Percentiles rank a stretch among this genome's conserved stretches.
These are phyloP conservation scores for Parazoanthus swiftii DNA, from an alignment of 92 coral and sea anemone genomes.

Conservation along the genomic window DNA sequence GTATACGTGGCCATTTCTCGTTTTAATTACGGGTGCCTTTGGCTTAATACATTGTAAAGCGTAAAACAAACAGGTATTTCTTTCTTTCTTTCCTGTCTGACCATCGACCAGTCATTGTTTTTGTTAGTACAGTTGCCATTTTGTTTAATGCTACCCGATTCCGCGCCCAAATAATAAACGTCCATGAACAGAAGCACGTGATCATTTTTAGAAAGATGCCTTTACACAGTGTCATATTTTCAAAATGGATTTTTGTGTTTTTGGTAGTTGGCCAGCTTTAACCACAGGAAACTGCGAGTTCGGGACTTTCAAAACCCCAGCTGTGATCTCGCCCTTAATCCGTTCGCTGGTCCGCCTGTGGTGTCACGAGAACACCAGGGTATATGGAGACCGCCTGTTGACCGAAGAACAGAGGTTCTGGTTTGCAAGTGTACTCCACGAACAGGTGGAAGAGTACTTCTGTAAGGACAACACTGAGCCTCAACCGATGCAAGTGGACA, in stretches of 20 bases:
- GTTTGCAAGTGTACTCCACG: constrained; percentile 83
- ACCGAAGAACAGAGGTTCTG: constrained; percentile 83
- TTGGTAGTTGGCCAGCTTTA: constrained; percentile 75
- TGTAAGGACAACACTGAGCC: constrained; percentile 64
- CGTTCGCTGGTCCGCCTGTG: constrained; percentile 91
- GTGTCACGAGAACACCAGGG: constrained; percentile 95
- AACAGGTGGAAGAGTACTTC: constrained; percentile 78
- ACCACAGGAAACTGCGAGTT: constrained; percentile 30
- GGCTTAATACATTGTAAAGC: too few species aligned
- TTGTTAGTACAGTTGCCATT: too few species aligned
- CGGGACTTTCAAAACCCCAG: constrained; percentile 73
- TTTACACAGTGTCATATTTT: too few species aligned
- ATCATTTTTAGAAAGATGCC: background rate
- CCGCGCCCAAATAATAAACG: too few species aligned
- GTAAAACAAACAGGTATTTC: too few species aligned
- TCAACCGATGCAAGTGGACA: constrained; percentile 26
- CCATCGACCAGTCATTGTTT: too few species aligned
- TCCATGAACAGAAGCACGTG: too few species aligned
- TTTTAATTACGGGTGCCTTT: too few species aligned
- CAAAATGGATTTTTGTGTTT: background rate
- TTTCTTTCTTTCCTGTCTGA: too few species aligned
- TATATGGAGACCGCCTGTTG: constrained; percentile 83
- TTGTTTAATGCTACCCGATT: too few species aligned
- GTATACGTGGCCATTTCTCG: too few species aligned
- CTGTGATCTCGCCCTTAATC: constrained; percentile 86